These are phyloP conservation scores for Himalopsyche japonica DNA, from an alignment of 2,888 invertebrate genomes.

Conservation along the genomic window DNA sequence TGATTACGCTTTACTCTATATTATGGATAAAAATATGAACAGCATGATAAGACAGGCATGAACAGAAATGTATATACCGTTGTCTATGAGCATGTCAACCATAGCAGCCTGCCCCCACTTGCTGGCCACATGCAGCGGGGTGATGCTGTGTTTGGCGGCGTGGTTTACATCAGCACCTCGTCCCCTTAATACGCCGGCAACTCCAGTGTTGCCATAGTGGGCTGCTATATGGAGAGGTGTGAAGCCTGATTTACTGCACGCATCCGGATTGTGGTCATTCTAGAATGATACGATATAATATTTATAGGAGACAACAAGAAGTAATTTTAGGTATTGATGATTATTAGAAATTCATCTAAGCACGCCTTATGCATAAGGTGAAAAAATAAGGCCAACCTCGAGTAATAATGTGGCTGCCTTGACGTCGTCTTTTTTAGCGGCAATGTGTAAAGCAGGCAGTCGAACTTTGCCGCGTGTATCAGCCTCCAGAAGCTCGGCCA, in stretches of 20 bases:
- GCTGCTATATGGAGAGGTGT: conserved; percentile 98
- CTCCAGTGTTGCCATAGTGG: conserved; percentile 96
- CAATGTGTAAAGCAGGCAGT: conserved; percentile 95
- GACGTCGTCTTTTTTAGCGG: conserved; percentile 98
- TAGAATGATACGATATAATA: conserved; percentile 46
- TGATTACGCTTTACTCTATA: no score
- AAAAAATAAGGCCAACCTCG: no score
- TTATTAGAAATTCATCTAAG: no score
- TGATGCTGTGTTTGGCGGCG: conserved; percentile 96
- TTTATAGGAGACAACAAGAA: no score
- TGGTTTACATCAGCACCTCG: conserved; percentile 95
- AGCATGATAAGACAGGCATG: no score
- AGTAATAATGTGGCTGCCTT: conserved; percentile 91
- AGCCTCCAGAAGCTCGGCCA: conserved; percentile 92
- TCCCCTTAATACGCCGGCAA: conserved; percentile 84
- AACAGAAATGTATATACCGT: conserved; percentile 50
- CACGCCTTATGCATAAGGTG: no score
- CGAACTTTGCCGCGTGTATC: conserved; percentile 95
- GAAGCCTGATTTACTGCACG: conserved; percentile 96
- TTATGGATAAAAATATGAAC: not conserved
- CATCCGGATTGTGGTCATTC: conserved; percentile 96
- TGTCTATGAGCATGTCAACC: conserved; percentile 84
- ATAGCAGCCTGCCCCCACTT: conserved; percentile 98
- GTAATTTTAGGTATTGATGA: no score
- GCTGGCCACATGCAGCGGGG: conserved; percentile 96